phyloP scores from a whole-genome alignment of 2,797 vertebrate genomes.

The Myotis planiceps region DNA sequence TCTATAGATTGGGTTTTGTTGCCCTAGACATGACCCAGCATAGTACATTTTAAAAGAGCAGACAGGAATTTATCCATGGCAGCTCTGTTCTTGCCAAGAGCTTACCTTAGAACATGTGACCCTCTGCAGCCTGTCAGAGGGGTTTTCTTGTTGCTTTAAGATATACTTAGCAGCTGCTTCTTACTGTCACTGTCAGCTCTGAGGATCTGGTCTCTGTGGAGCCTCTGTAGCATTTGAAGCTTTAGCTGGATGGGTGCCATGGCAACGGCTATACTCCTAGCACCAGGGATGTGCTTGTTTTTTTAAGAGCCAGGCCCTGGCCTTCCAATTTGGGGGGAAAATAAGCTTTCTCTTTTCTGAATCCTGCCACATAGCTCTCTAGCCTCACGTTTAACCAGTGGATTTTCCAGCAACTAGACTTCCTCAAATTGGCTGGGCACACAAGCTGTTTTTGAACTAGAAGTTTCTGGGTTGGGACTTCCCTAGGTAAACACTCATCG shows the following conservation, averaged over 20 bases:
- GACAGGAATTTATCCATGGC: not conserved
- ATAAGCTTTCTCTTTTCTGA: not conserved
- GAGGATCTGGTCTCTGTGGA: slow-evolving; percentile 45
- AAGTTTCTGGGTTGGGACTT: not conserved
- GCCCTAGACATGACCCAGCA: not conserved
- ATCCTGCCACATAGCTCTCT: not conserved
- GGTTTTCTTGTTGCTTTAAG: slow-evolving; percentile 19
- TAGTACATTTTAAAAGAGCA: not conserved
- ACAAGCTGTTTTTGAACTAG: not conserved
- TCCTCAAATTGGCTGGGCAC: not conserved
- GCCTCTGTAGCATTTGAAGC: not conserved
- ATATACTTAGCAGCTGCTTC: slow-evolving; percentile 15
- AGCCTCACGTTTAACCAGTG: not conserved
- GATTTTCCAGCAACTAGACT: not conserved
- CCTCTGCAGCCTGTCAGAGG: not conserved
- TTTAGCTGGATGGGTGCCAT: slow-evolving; percentile 56
- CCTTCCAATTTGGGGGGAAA: not conserved
- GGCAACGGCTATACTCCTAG: slow-evolving; percentile 51
- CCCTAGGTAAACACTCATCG: not conserved
- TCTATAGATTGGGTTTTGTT: not conserved
- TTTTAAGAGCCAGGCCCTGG: slow-evolving; percentile 5
- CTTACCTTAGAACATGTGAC: not conserved
- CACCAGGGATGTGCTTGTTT: slow-evolving; percentile 50
- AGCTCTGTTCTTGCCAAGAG: not conserved
- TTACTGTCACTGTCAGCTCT: slow-evolving; percentile 36